These are phyloP conservation scores for Proterorhinus semilunaris DNA, from an alignment of 2,113 vertebrate species.

Conservation along the genomic window DNA sequence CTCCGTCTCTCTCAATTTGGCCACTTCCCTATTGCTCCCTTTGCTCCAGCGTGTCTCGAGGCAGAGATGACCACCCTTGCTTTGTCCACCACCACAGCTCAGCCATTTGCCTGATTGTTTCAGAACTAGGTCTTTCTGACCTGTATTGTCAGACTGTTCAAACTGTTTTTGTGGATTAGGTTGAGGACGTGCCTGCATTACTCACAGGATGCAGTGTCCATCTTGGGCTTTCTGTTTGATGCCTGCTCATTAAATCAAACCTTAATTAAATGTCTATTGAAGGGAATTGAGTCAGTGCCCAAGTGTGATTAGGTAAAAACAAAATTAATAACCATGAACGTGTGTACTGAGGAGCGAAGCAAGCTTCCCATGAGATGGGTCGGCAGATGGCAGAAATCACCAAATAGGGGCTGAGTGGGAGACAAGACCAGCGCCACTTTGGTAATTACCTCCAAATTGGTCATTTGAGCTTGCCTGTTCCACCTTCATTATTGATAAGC, in stretches of 20 bases:
- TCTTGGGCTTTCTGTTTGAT: constrained; percentile 25
- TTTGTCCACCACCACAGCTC: constrained; percentile 75
- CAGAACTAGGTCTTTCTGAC: constrained; percentile 49
- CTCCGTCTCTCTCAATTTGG: constrained; percentile 56
- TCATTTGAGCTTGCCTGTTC: constrained; percentile 72
- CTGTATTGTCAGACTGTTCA: constrained; percentile 52
- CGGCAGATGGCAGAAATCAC: constrained; percentile 68
- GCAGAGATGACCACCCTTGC: constrained; percentile 77
- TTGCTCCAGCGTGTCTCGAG: constrained; percentile 52
- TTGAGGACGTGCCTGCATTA: constrained; percentile 24
- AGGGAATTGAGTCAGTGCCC: constrained; percentile 57
- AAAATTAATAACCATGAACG: constrained; percentile 76
- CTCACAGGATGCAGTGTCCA: constrained; percentile 35
- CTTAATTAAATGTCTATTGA: constrained; percentile 79
- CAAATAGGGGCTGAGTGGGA: constrained; percentile 47
- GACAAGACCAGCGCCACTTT: constrained; percentile 66
- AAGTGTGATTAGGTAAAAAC: constrained; percentile 75
- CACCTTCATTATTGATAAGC: constrained; percentile 73
- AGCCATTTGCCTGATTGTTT: constrained; percentile 64
- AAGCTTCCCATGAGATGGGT: constrained; percentile 58
- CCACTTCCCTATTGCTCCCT: constrained; percentile 61
- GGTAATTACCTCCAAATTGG: constrained; percentile 71
- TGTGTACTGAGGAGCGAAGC: constrained; percentile 44
- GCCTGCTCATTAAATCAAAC: constrained; percentile 58
- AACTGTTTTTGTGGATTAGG: constrained; percentile 39